phyloP scores from a whole-genome alignment of 2,888 invertebrate species.

The Carterocephalus palaemon region DNA sequence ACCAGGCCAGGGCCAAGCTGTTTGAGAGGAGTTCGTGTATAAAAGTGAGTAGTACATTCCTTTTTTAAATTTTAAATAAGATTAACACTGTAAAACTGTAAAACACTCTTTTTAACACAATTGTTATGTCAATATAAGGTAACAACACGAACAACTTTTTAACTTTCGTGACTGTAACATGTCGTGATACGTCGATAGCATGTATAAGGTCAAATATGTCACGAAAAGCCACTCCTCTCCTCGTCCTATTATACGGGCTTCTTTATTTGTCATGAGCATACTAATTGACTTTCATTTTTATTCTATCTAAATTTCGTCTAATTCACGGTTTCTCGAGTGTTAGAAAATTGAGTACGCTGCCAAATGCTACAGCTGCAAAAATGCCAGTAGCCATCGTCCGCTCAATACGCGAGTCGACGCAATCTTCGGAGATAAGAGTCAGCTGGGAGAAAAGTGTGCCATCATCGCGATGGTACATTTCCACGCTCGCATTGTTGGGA shows the following conservation, averaged over 20 bases:
- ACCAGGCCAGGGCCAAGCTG: conserved; percentile 1
- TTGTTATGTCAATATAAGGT: too few species aligned
- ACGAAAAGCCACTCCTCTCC: conserved; percentile 50
- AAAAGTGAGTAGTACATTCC: conserved; percentile 22
- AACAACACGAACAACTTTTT: too few species aligned
- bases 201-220: conserved; percentile 46
- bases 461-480: conserved; percentile 44
- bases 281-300: too few species aligned
- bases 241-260: background rate
- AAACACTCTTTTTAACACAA: too few species aligned
- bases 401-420: conserved; percentile 5
- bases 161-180: conserved; percentile 19
- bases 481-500: conserved; percentile 47
- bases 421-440: conserved; percentile 14
- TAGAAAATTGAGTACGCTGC: too few species aligned
- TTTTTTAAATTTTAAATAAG: too few species aligned
- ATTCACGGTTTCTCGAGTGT: too few species aligned
- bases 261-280: too few species aligned
- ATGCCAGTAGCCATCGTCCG: too few species aligned
- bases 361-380: too few species aligned
- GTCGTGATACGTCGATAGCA: conserved; percentile 28
- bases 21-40: conserved; percentile 16
- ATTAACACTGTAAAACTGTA: too few species aligned
- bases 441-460: conserved; percentile 41
- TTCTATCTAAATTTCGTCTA: too few species aligned